These are phyloP conservation scores for Branchinecta lynchi DNA, from an alignment of 1,140 invertebrate species.

Conservation along the genomic window DNA sequence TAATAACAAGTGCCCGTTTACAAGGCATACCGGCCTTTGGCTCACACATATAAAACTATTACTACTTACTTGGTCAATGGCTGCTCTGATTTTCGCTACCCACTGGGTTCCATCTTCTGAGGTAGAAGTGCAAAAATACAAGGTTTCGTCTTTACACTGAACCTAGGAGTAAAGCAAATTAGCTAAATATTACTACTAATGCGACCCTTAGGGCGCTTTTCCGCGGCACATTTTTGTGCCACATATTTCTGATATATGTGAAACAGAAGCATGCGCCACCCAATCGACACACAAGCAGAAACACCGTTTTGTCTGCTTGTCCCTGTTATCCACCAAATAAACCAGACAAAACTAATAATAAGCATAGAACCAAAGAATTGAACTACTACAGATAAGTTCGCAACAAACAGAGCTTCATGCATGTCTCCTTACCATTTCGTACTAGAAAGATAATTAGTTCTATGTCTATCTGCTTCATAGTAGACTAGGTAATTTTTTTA, in stretches of 20 bases:
- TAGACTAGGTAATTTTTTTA: too few relatives aligned
- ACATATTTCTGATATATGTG: background rate
- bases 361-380: too few relatives aligned
- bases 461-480: too few relatives aligned
- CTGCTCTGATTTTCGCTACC: background rate
- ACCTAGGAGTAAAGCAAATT: background rate
- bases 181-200: background rate
- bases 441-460: too few relatives aligned
- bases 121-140: background rate
- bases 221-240: background rate
- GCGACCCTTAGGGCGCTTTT: background rate
- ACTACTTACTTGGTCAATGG: slow-evolving; percentile 2
- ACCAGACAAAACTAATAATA: too few relatives aligned
- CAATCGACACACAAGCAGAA: background rate
- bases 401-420: too few relatives aligned
- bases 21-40: too few relatives aligned
- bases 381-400: too few relatives aligned
- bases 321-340: too few relatives aligned
- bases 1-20: too few relatives aligned
- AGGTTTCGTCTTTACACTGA: slow-evolving; percentile 4
- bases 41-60: too few relatives aligned
- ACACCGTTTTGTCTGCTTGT: background rate
- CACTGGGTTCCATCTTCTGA: background rate
- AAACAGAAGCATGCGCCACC: background rate
- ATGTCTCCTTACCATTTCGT: too few relatives aligned